A percentile compares a stretch with the other conserved stretches of the same genome.
phyloP scores from a whole-genome alignment of 1,140 invertebrate species.

The Nylanderia fulva region DNA sequence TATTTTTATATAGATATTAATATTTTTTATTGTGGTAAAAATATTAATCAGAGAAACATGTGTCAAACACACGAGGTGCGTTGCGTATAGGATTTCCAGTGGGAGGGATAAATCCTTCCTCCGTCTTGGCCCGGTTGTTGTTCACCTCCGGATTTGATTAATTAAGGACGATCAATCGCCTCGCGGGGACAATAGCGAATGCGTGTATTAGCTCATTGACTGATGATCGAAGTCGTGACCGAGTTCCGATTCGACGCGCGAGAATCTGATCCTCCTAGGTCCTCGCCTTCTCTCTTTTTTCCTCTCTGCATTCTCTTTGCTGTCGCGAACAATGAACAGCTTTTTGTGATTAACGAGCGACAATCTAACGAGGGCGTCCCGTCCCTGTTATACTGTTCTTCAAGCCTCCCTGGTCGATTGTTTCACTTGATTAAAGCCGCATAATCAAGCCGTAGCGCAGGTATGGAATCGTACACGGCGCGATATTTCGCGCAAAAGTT shows the following conservation, averaged over 20 bases:
- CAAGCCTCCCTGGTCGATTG: background rate
- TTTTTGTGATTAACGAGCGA: constrained; percentile 63
- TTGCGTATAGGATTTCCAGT: constrained; percentile 4
- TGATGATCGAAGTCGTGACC: constrained; percentile 43
- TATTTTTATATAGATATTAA: no score
- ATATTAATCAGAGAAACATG: no score
- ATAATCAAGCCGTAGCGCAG: constrained; percentile 17
- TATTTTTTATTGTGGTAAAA: no score
- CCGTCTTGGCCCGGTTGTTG: constrained; percentile 38
- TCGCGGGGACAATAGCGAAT: constrained; percentile 25
- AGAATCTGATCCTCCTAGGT: constrained; percentile 21
- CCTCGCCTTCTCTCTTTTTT: background rate
- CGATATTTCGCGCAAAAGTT: constrained; percentile 1
- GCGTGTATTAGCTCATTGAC: constrained; percentile 47
- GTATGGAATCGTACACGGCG: background rate
- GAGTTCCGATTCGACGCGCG: background rate
- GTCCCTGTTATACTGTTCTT: constrained; percentile 6
- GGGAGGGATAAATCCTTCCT: constrained; percentile 48
- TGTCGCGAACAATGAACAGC: constrained; percentile 22
- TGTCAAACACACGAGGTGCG: no score
- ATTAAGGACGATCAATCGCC: constrained; percentile 61
- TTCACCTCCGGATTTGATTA: constrained; percentile 63
- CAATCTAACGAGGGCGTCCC: constrained; percentile 17
- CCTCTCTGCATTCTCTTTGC: constrained; percentile 15
- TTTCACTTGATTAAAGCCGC: constrained; percentile 42